These are phyloP conservation scores for Acronicta aceris DNA, from an alignment of 2,888 invertebrate species.

Conservation along the genomic window DNA sequence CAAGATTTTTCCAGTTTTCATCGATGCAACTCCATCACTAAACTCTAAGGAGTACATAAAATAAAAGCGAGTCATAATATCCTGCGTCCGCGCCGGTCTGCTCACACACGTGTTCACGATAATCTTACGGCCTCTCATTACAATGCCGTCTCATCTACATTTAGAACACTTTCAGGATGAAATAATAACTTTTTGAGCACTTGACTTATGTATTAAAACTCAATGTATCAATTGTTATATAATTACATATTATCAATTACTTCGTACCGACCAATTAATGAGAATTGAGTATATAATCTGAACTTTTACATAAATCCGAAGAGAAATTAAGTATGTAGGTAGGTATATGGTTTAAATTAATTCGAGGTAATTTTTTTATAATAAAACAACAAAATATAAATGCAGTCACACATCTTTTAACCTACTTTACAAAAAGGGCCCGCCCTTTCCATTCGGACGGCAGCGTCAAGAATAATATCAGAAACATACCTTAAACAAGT, in stretches of 20 bases:
- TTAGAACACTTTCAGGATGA: conserved; percentile 53
- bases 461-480: conserved; percentile 46
- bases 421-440: conserved; percentile 51
- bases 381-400: conserved; percentile 44
- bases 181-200: conserved; percentile 42
- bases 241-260: conserved; percentile 12
- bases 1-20: conserved; percentile 1
- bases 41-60: conserved; percentile 70
- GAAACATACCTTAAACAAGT: conserved; percentile 47
- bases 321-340: too few species aligned
- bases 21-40: conserved; percentile 50
- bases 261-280: neutral
- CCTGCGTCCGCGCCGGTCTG: conserved; percentile 68
- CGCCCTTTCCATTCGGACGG: conserved; percentile 37
- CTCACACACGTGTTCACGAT: conserved; percentile 68
- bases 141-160: conserved; percentile 60
- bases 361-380: too few species aligned
- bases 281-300: too few species aligned
- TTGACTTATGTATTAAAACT: conserved; percentile 34
- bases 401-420: conserved; percentile 46
- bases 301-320: too few species aligned
- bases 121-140: conserved; percentile 53
- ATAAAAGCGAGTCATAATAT: conserved; percentile 85
- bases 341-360: too few species aligned
- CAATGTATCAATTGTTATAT: too few species aligned